Evolutionary conservation across 2,797 vertebrate species (phyloP), one percentile per base, ranked within the genome.

Genomic region (Monodelphis domestica): DNA sequence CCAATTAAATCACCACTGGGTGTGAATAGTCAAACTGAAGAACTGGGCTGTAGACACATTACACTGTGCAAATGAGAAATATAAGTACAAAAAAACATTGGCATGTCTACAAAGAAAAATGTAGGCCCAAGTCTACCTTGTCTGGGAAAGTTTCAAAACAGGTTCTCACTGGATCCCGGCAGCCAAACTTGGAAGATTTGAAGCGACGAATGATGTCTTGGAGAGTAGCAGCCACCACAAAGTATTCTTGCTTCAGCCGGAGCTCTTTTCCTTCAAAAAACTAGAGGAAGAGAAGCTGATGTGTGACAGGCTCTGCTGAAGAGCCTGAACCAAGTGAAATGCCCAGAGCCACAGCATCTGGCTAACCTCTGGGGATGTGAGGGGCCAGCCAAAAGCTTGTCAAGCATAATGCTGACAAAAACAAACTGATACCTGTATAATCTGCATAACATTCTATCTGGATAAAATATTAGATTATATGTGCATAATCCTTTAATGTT

Each of bases 221-320:
- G 54, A 99, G 99, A 56, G 99, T 99, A 95, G 99, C 99, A 28
- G 99, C 99, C 96, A 99, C 99, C 97, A 99, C 99, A 87, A 99
- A 99, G 98, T 99, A 99, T 96, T 99, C 99, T 98, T 99, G 99
- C 96, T 99, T 99, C 98, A 99, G 98, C 95, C 99, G 98, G 95
- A 99, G 98, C 98, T 99, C 99, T 98, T 99, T 99, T 17, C 99
- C 99, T 98, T 99, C 99, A 63, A 99, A 99, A 98, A 99, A 99
- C 99, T 99, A 97, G 84, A 54, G 21, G 93, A 4, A 89, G 0
- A n/a, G 4, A 12, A 84, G 24, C 50, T 24, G 45, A 11, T 50
- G 38, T 50, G 38, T 50, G 38, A 84, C 17, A 38, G 38, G 38
- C 24, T 84, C 38, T 78, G 63, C 63, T 78, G n/a, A 78, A 78